Evolutionary conservation across 2,113 vertebrate genomes (phyloP).

Genomic region (Phainopepla nitens): DNA sequence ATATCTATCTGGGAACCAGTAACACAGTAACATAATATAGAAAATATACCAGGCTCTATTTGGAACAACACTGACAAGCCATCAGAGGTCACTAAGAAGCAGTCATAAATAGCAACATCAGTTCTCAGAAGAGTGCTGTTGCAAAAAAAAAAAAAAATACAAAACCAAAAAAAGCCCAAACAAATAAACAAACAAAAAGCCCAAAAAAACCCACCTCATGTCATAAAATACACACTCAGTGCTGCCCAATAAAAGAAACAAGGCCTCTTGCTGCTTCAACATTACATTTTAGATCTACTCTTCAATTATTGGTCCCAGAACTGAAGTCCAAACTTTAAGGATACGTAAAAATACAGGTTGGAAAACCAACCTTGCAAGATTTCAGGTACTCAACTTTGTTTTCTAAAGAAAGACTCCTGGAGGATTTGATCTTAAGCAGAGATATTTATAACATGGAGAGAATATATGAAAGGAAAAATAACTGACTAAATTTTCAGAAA

Average conservation of each 20-base stretch:
- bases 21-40: background rate
- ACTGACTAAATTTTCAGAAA: background rate
- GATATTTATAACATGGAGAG: background rate
- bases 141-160: no score
- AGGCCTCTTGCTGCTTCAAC: background rate
- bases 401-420: background rate
- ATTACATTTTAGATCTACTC: background rate
- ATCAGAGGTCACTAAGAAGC: background rate
- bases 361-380: background rate
- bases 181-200: background rate
- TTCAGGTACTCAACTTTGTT: background rate
- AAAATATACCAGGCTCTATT: background rate
- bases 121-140: background rate
- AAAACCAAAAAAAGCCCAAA: no score
- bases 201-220: no score
- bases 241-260: background rate
- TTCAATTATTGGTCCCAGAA: background rate
- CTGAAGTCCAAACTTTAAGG: background rate
- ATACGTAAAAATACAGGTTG: background rate
- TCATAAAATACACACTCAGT: background rate
- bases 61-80: background rate
- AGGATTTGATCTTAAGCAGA: background rate
- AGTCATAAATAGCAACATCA: background rate
- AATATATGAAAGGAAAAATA: background rate
- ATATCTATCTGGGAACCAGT: background rate